Evolutionary conservation across 2,888 invertebrate species (phyloP).

Genomic region (Ophioninae sp.): DNA sequence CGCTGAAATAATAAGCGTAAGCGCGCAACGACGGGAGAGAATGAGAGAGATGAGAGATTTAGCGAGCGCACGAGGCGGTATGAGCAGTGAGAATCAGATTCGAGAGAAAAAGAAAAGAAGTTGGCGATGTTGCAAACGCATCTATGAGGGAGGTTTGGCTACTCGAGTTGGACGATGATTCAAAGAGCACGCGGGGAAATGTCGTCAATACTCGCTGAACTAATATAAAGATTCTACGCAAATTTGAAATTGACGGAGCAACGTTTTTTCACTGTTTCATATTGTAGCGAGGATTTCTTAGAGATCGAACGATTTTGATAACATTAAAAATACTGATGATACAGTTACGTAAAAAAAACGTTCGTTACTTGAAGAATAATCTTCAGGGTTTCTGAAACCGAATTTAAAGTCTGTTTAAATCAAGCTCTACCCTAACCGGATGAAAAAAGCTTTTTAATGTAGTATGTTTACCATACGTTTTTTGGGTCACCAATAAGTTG

Average conservation of each 20-base stretch:
- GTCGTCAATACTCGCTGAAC: not conserved
- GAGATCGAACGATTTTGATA: no score
- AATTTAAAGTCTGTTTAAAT: no score
- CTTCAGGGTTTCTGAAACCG: no score
- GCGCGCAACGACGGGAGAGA: not conserved
- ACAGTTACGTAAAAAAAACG: no score
- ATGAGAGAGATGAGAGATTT: not conserved
- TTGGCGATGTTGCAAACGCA: not conserved
- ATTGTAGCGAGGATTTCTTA: no score
- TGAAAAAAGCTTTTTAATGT: no score
- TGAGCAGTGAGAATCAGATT: not conserved
- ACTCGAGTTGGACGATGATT: not conserved
- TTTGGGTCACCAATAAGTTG: no score
- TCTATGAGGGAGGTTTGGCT: not conserved
- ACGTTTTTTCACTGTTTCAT: not conserved
- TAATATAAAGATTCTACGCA: not conserved
- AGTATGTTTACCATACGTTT: no score
- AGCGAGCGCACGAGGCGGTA: not conserved
- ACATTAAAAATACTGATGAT: no score
- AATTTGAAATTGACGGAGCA: not conserved
- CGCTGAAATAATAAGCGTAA: slow-evolving; percentile 6
- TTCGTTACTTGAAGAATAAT: no score
- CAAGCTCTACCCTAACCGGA: no score
- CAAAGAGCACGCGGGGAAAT: not conserved
- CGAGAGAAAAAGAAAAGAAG: not conserved